Conservation (phyloP, 2,113 vertebrate genomes). For the Sula dactylatra region DNA sequence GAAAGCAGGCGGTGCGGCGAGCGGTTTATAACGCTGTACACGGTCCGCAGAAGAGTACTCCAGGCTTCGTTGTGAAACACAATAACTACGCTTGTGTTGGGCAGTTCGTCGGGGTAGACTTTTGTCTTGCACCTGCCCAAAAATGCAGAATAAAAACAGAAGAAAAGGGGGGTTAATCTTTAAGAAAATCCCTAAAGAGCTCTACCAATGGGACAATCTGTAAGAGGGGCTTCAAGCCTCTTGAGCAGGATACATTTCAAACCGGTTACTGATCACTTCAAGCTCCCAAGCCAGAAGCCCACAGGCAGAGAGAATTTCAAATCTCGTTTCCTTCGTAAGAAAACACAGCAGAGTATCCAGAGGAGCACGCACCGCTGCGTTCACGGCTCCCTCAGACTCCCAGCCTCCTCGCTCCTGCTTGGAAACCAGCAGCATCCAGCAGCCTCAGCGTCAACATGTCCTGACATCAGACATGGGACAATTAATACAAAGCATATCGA, state of each 20-base stretch:
- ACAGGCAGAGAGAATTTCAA: background rate
- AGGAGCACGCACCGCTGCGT: accelerated
- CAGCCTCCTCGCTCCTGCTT: background rate
- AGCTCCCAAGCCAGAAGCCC: background rate
- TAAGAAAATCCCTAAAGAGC: background rate
- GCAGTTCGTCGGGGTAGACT: conserved; percentile 86
- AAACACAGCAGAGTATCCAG: background rate
- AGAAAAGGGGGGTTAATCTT: background rate
- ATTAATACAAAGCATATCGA: accelerated
- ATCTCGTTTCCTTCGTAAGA: background rate
- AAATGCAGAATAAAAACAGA: background rate
- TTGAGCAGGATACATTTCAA: background rate
- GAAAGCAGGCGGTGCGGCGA: conserved; percentile 85
- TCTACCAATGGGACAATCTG: background rate
- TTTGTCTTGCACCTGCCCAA: conserved; percentile 90
- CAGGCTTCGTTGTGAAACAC: conserved; percentile 99
- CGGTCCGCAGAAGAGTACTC: conserved; percentile 92
- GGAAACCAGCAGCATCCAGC: background rate
- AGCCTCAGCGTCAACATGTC: accelerated
- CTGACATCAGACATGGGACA: accelerated
- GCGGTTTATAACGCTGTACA: conserved; percentile 90
- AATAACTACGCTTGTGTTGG: conserved; percentile 96
- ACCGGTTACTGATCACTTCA: background rate
- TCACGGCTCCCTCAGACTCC: background rate
- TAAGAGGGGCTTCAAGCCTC: background rate